These are phyloP conservation scores for Scopus umbretta DNA, from an alignment of 2,113 vertebrate genomes.

Conservation along the genomic window DNA sequence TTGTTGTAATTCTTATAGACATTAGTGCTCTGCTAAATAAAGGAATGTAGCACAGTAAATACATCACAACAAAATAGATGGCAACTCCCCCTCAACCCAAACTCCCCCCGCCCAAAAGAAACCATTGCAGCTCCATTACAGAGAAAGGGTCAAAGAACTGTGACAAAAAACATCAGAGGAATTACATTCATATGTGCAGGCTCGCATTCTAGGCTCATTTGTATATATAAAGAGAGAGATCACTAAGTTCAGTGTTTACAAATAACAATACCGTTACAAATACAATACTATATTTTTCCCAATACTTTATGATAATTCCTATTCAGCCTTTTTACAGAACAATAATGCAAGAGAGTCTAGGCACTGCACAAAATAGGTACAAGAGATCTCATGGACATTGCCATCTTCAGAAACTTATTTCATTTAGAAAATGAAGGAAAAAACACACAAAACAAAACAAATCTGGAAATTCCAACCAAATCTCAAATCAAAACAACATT, in stretches of 20 bases:
- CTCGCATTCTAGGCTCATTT: constrained; percentile 71
- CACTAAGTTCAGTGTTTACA: constrained; percentile 67
- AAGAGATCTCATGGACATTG: constrained; percentile 33
- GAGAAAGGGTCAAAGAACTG: constrained; percentile 37
- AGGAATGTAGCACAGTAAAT: constrained; percentile 75
- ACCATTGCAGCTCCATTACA: constrained; percentile 69
- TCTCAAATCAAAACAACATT: background rate
- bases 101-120: constrained; percentile 52
- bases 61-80: constrained; percentile 79
- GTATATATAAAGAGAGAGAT: constrained; percentile 42
- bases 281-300: constrained; percentile 71
- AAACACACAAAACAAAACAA: background rate
- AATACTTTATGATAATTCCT: constrained; percentile 58
- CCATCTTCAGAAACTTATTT: constrained; percentile 24
- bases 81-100: background rate
- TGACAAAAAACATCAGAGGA: constrained; percentile 70
- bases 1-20: constrained; percentile 84
- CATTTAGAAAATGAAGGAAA: background rate
- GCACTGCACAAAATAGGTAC: constrained; percentile 71
- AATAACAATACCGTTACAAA: constrained; percentile 73
- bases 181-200: constrained; percentile 85
- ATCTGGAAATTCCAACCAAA: background rate
- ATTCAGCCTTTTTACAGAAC: constrained; percentile 64
- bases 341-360: constrained; percentile 56
- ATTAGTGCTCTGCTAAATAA: constrained; percentile 81